Percentiles rank a stretch among this genome's conserved stretches.
These are phyloP conservation scores for Connochaetes taurinus DNA, from an alignment of 2,113 vertebrate genomes.

Conservation along the genomic window DNA sequence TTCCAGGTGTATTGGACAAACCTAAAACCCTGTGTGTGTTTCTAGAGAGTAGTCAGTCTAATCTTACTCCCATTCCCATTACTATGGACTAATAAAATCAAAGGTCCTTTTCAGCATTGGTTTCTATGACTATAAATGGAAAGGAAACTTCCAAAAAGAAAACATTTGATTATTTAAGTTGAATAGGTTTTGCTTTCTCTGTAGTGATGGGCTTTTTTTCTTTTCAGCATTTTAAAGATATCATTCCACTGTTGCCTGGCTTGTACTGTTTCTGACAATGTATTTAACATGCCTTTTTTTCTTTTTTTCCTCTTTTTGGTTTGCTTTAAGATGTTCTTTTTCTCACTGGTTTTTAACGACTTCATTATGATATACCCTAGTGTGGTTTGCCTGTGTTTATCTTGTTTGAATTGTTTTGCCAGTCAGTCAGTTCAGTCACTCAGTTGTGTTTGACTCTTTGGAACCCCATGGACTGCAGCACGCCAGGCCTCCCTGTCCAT, in stretches of 20 bases:
- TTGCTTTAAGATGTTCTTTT: slow-evolving; percentile 14
- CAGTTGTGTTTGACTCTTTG: neutral
- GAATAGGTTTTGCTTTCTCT: neutral
- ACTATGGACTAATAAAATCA: neutral
- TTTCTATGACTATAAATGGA: neutral
- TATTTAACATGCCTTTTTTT: neutral
- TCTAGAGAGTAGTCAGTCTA: neutral
- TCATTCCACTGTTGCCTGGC: neutral
- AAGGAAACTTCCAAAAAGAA: neutral
- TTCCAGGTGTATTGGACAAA: neutral
- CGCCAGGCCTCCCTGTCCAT: neutral
- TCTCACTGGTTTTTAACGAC: neutral
- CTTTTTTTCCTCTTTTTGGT: neutral
- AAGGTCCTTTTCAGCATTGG: neutral
- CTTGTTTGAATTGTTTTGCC: neutral
- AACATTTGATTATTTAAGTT: neutral
- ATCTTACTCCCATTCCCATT: neutral
- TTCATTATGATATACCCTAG: neutral
- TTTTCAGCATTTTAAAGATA: neutral
- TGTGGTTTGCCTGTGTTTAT: neutral
- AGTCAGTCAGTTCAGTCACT: neutral
- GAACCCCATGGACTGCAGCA: neutral
- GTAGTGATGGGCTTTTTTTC: neutral
- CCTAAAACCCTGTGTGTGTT: neutral
- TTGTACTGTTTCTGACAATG: neutral